Evolutionary conservation across 2,797 vertebrate species (phyloP).

Genomic region (Manis crassicaudata): DNA sequence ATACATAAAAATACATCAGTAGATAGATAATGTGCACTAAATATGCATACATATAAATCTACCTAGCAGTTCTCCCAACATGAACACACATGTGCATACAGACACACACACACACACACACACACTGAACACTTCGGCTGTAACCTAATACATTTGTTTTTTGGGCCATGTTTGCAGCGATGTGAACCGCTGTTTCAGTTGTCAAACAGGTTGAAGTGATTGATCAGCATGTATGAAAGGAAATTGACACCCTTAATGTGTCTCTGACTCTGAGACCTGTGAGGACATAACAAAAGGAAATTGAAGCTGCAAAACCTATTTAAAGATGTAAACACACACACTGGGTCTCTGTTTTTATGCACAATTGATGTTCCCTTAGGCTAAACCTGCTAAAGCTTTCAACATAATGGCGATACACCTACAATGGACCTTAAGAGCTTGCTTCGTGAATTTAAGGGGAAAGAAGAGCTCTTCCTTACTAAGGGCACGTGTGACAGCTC

Average conservation of each 20-base stretch:
- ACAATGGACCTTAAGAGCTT: conserved; percentile 32
- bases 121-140: neutral
- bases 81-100: neutral
- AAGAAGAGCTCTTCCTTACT: conserved; percentile 20
- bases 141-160: neutral
- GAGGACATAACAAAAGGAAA: conserved; percentile 47
- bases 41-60: neutral
- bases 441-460: conserved; percentile 15
- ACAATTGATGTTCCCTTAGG: conserved; percentile 41
- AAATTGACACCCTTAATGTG: conserved; percentile 30
- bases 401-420: conserved; percentile 11
- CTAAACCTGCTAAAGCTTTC: conserved; percentile 48
- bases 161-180: neutral
- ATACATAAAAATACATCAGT: neutral
- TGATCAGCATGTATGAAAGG: conserved; percentile 4
- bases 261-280: conserved; percentile 39
- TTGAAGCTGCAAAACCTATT: neutral
- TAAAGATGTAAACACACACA: conserved; percentile 44
- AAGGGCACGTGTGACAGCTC: neutral
- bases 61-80: too few species aligned
- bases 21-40: neutral
- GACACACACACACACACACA: neutral
- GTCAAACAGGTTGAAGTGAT: conserved; percentile 33
- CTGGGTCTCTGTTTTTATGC: conserved; percentile 37
- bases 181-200: neutral